These are phyloP conservation scores for Branchinecta lindahli DNA, from an alignment of 1,140 invertebrate genomes.

Conservation along the genomic window DNA sequence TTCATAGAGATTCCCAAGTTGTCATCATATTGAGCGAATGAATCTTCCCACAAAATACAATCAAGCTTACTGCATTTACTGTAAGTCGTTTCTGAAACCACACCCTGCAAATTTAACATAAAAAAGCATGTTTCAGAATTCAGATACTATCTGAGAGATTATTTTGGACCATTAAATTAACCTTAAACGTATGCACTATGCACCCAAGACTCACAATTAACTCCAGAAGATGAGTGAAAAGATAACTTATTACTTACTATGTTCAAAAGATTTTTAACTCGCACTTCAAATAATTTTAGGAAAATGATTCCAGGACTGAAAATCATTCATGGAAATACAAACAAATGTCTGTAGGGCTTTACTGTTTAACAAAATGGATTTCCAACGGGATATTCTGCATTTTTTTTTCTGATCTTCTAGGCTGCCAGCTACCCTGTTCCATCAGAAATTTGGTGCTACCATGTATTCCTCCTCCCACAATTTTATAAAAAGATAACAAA, in stretches of 20 bases:
- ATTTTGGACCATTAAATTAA: background rate
- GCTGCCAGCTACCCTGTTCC: background rate
- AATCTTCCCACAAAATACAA: background rate
- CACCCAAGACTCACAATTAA: too few relatives aligned
- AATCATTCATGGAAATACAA: background rate
- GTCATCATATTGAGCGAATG: slow-evolving; percentile 29
- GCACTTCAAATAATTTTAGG: too few relatives aligned
- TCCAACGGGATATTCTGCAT: background rate
- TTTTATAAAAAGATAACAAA: slow-evolving; percentile 26
- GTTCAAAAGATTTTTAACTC: too few relatives aligned
- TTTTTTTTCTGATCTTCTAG: too few relatives aligned
- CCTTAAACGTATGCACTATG: background rate
- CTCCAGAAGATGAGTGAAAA: too few relatives aligned
- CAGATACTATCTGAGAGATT: background rate
- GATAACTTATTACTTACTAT: too few relatives aligned
- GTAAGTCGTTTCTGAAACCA: background rate
- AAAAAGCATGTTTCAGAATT: background rate
- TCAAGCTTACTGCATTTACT: background rate
- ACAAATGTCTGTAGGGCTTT: background rate
- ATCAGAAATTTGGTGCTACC: background rate
- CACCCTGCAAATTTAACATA: background rate
- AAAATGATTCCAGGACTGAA: background rate
- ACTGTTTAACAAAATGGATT: background rate
- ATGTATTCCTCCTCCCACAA: background rate
- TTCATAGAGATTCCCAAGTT: slow-evolving; percentile 45